phyloP scores from a whole-genome alignment of 2,113 vertebrate genomes.

The Entelurus aequoreus region DNA sequence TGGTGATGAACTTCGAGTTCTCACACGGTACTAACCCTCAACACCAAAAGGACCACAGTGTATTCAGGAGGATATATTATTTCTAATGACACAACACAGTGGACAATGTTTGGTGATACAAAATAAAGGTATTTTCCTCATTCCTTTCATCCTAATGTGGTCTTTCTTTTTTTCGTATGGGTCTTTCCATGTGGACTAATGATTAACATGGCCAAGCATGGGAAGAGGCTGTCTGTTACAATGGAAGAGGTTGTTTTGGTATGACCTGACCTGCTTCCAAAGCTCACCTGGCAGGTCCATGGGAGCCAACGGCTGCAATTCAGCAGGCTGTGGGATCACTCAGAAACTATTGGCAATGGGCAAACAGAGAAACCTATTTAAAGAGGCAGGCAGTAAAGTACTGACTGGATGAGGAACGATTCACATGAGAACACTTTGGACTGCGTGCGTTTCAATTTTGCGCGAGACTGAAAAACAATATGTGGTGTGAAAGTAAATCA shows the following conservation, averaged over 20 bases:
- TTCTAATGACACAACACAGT: conserved; percentile 41
- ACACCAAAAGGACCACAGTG: conserved; percentile 9
- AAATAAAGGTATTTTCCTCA: conserved; percentile 53
- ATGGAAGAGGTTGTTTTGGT: conserved; percentile 71
- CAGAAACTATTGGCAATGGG: conserved; percentile 49
- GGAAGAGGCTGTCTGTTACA: conserved; percentile 66
- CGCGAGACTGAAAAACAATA: conserved; percentile 22
- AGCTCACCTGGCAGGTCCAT: conserved; percentile 59
- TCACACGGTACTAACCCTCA: conserved; percentile 46
- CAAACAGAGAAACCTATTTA: conserved; percentile 69
- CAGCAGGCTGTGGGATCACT: conserved; percentile 51
- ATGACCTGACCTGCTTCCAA: conserved; percentile 52
- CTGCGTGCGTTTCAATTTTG: conserved; percentile 37
- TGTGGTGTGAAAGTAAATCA: conserved; percentile 27
- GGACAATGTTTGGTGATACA: conserved; percentile 56
- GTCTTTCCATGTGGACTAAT: conserved; percentile 61
- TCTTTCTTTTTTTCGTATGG: conserved; percentile 29
- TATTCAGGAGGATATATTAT: conserved; percentile 38
- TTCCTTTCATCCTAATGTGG: conserved; percentile 45
- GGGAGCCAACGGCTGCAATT: conserved; percentile 55
- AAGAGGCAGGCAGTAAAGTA: conserved; percentile 37
- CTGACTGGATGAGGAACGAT: conserved; percentile 42
- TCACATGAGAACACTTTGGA: conserved; percentile 56
- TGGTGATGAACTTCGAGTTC: conserved; percentile 38
- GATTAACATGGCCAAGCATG: conserved; percentile 72